Evolutionary conservation across 2,888 invertebrate genomes (phyloP), one percentile per base, ranked within the genome.

Genomic region (Nymphalis c-album): DNA sequence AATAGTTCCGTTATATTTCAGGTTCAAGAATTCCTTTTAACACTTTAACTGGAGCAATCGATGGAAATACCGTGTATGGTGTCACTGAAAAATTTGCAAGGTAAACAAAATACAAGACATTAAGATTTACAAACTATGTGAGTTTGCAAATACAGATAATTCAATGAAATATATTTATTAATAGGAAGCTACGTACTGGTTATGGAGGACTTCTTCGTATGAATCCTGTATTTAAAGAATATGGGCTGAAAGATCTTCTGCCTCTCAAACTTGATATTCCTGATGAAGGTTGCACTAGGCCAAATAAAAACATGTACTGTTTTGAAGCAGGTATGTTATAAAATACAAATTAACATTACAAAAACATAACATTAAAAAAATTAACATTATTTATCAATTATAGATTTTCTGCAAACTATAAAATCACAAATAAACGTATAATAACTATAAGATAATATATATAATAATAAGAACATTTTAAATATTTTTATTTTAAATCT

Each of bases 51-150:
- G 96, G 97, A 40, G 95, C 95, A 26, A 93, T 98, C 48, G 98
- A 98, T 86, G 98, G 95, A 61, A 97, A 97, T 82, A 98, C 97
- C 2, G 95, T 98, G 1, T 98, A 98, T 79, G 98, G 98, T 57
- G 96, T 97, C 7, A 96, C 95, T 63, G 97, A 97, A 80, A 93
- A 95, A 76, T 96, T 96, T 81, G 92, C 97, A 48, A 95, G 95
- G 95, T 96, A 71, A 64, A 13, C 4, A 13, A 40, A 22, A 31
- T 6, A 55, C 6, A 31, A 2, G n/a, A 55, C 2, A 7, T 16
- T 7, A 55, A 31, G 7, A 31, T 7, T 31, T 17, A 31, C 6
- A 55, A 55, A n/a, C 1, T 20, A 48, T 7, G 18, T n/a, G 18
- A 48, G 18, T 18, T 1, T 20, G 5, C 22, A 16, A 7, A 26